These are phyloP conservation scores for Anolis apletophallus DNA, from an alignment of 2,797 vertebrate genomes.

Conservation along the genomic window DNA sequence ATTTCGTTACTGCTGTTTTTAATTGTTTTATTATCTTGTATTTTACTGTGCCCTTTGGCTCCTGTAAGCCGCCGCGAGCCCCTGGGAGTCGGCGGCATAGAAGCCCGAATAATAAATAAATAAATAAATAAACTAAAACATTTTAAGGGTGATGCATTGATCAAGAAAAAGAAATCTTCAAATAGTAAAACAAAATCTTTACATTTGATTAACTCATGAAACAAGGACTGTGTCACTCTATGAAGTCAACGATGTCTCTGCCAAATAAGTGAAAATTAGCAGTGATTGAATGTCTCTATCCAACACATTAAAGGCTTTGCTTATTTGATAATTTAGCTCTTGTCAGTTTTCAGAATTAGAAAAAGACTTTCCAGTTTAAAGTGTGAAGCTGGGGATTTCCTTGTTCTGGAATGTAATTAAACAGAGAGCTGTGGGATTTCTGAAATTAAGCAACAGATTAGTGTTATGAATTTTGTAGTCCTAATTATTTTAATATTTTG, in stretches of 20 bases:
- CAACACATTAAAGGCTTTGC: not conserved
- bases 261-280: conserved; percentile 15
- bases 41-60: too few species aligned
- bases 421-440: not conserved
- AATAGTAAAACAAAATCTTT: conserved; percentile 11
- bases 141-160: not conserved
- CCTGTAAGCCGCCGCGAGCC: too few species aligned
- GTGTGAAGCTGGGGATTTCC: not conserved
- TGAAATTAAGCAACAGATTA: not conserved
- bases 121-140: not conserved
- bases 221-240: not conserved
- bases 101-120: too few species aligned
- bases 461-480: not conserved
- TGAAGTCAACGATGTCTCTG: not conserved
- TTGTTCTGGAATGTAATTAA: conserved; percentile 4
- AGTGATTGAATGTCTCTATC: not conserved
- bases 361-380: not conserved
- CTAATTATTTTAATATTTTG: conserved; percentile 24
- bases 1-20: too few species aligned
- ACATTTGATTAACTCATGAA: conserved; percentile 18
- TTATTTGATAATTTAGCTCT: not conserved
- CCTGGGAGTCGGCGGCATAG: too few species aligned
- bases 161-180: not conserved
- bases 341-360: not conserved
- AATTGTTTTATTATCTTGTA: too few species aligned